Evolutionary conservation across 1,140 invertebrate species (phyloP), one percentile per base, ranked within the genome.

Genomic region (Drosophila funebris): DNA sequence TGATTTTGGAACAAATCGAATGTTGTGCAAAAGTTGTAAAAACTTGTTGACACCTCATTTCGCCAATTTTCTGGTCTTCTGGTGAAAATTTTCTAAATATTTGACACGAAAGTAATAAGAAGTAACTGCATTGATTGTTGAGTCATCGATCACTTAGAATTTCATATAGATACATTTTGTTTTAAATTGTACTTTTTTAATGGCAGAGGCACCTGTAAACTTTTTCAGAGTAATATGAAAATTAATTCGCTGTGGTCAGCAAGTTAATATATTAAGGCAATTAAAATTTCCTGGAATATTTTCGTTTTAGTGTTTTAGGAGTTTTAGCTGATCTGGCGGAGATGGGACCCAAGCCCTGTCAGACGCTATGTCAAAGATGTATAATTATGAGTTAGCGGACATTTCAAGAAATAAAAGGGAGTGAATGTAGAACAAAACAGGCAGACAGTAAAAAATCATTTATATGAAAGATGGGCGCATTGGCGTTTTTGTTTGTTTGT

Each of bases 401-500:
- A 54, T 57, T 71, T 33, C 36, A 20, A 58, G 44, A 73, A 76
- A 54, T 22, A 44, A 13, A 33, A 16, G 13, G 46, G 20, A 37
- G 27, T 27, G 13, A 37, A 61, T 61, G 33, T 31, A 46, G 22
- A 69, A 56, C 14, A 37, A 58, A 52, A 43, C 22, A 69, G 46
- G 74, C 44, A 41, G 68, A 44, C 20, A 37, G 11, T 22, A 29
- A 67, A 27, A 16, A 85, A 85, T 85, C 70, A 85, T 85, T 78
- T 85, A 81, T 87, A 78, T 75, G 70, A 87, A 78, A 82, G 78
- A 87, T 76, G 83, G 82, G 83, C 52, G 43, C 36, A 74, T 63
- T 60, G 18, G 64, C 69, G 64, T 73, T 63, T 56, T 62, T 60
- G 57, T 68, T 61, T 67, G 54, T 66, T 58, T 72, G 41, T 56